Conservation (phyloP, 2,113 vertebrate species). For the Tragulus kanchil region DNA sequence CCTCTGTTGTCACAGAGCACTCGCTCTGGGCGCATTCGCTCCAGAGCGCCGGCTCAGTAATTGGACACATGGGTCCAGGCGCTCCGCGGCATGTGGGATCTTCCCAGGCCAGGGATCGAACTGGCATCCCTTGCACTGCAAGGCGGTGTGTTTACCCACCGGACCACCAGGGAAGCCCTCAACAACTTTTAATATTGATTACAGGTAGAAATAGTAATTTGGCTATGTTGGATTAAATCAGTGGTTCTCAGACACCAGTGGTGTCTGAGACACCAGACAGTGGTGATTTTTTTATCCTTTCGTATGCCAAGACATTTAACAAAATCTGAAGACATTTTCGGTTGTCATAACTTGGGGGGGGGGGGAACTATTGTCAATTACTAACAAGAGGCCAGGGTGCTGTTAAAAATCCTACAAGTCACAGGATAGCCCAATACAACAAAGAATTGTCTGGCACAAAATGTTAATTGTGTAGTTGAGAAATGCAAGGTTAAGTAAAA, state of each 20-base stretch:
- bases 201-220: background rate
- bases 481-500: background rate
- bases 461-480: background rate
- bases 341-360: background rate
- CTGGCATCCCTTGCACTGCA: no score
- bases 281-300: background rate
- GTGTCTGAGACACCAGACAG: background rate
- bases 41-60: no score
- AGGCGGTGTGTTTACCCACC: no score
- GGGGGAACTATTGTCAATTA: background rate
- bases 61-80: no score
- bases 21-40: no score
- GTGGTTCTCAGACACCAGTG: background rate
- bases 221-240: background rate
- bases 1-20: no score
- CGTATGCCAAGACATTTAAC: background rate
- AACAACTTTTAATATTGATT: slow-evolving; percentile 10
- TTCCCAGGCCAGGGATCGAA: no score
- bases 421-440: background rate
- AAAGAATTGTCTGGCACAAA: background rate
- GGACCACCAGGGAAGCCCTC: background rate
- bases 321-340: background rate
- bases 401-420: background rate
- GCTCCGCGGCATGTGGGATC: no score
- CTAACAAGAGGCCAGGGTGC: background rate